phyloP scores from a whole-genome alignment of 92 coral and sea anemone genomes.

The Paramuricea clavata region DNA sequence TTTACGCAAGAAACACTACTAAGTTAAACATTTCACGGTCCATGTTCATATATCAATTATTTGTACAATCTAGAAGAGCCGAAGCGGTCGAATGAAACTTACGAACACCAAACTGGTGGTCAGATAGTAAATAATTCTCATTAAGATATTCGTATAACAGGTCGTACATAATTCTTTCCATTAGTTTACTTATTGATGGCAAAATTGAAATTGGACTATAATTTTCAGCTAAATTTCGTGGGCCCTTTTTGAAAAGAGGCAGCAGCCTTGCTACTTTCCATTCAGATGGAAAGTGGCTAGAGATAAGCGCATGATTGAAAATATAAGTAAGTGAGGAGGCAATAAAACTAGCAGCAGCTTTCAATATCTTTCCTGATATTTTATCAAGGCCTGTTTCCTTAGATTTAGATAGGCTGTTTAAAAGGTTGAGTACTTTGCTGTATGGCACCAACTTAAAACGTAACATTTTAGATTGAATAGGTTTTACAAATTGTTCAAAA shows the following conservation, averaged over 20 bases:
- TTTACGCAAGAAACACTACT: constrained; percentile 32
- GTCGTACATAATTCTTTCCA: background rate
- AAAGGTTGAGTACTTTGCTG: background rate
- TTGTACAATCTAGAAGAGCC: constrained; percentile 1
- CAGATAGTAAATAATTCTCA: background rate
- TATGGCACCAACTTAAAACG: too few relatives aligned
- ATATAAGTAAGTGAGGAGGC: background rate
- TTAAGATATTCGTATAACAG: background rate
- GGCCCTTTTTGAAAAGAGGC: background rate
- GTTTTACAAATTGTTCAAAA: too few relatives aligned
- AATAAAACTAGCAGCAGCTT: too few relatives aligned
- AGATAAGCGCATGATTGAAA: too few relatives aligned
- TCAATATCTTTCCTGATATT: too few relatives aligned
- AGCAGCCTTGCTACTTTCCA: too few relatives aligned
- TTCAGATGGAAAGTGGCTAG: too few relatives aligned
- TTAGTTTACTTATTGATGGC: constrained; percentile 1
- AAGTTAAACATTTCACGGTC: background rate
- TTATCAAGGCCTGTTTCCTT: too few relatives aligned
- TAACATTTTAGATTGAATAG: too few relatives aligned
- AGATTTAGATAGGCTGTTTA: background rate
- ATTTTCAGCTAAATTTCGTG: too few relatives aligned
- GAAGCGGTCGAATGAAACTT: constrained; percentile 17
- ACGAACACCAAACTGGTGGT: constrained; percentile 19
- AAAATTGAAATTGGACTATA: too few relatives aligned
- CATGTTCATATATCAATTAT: too few relatives aligned